Evolutionary conservation across 2,113 vertebrate genomes (phyloP).

Genomic region (Onychostruthus taczanowskii): DNA sequence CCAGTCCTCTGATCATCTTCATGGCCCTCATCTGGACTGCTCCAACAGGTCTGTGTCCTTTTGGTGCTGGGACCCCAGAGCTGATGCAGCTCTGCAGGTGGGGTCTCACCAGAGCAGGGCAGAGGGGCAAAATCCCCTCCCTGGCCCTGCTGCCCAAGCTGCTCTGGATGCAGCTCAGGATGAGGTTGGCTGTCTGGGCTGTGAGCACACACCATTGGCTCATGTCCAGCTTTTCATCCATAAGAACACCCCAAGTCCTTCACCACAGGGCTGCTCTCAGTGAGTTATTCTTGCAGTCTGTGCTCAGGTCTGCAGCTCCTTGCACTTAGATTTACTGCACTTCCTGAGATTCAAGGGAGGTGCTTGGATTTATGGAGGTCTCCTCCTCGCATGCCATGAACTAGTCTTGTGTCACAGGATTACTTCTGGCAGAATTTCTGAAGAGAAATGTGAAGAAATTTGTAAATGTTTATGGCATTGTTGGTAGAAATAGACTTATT

Average conservation of each 20-base stretch:
- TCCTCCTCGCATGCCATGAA: fast-evolving
- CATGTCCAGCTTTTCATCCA: neutral
- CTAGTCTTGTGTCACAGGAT: neutral
- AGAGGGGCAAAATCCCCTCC: neutral
- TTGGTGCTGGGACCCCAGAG: too few relatives aligned
- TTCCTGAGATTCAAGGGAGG: neutral
- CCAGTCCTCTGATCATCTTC: too few relatives aligned
- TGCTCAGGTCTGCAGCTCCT: neutral
- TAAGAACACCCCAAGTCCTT: neutral
- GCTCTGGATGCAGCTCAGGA: neutral
- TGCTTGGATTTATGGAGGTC: neutral
- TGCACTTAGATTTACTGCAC: neutral
- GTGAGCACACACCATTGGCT: fast-evolving
- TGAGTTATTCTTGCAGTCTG: neutral
- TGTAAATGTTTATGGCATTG: neutral
- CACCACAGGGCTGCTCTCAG: neutral
- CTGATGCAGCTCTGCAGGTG: neutral
- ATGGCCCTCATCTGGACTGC: too few relatives aligned
- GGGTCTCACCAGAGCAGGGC: neutral
- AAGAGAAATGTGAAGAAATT: neutral
- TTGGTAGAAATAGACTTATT: neutral
- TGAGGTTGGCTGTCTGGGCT: neutral
- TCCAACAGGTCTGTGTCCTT: neutral
- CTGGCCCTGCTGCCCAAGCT: fast-evolving
- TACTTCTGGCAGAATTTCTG: neutral